Evolutionary conservation across 2,113 vertebrate species (phyloP), one percentile per base, ranked within the genome.

Genomic region (Emydocephalus ijimae): DNA sequence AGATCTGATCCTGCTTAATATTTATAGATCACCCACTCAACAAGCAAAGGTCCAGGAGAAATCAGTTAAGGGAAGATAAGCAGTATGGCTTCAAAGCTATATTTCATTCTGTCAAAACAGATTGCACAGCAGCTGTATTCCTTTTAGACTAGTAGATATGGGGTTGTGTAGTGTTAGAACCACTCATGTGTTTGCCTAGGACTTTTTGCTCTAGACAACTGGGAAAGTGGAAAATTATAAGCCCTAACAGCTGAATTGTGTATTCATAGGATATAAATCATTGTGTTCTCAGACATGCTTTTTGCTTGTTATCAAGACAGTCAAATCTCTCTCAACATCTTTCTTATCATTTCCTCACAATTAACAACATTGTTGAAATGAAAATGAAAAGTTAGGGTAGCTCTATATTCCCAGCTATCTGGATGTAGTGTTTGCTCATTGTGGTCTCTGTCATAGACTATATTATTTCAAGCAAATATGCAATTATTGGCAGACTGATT

Each of bases 211-310:
- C 55, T 20, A 91, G 20, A 56, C 45, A 57, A 91, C 29, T 55
- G 24, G 20, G 6, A 92, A 86, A 57, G 81, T 59, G 26, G 43
- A 87, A 92, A 92, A 64, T 87, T 54, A 45, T 29, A 92, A 88
- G 21, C 26, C 81, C 43, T 50, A n/a, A 48, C 15, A 86, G 57
- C 57, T 92, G 86, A 39, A 92, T 15, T 0, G 0, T 48, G 85
- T 1, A 0, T 0, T 0, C 12, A 74, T 29, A 90, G 48, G 29
- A 29, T 11, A 92, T 5, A 26, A 92, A 23, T 2, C 14, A 50
- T 48, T 94, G 90, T 69, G 0, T 59, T 89, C 52, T 54, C 34
- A 85, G 12, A 90, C n/a, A 0, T 34, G 5, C 3, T 85, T 52
- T 21, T 91, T 18, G 23, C 11, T 23, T 74, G 34, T 34, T 64